Evolutionary conservation across 2,797 vertebrate species (phyloP).

Genomic region (Thaleichthys pacificus): DNA sequence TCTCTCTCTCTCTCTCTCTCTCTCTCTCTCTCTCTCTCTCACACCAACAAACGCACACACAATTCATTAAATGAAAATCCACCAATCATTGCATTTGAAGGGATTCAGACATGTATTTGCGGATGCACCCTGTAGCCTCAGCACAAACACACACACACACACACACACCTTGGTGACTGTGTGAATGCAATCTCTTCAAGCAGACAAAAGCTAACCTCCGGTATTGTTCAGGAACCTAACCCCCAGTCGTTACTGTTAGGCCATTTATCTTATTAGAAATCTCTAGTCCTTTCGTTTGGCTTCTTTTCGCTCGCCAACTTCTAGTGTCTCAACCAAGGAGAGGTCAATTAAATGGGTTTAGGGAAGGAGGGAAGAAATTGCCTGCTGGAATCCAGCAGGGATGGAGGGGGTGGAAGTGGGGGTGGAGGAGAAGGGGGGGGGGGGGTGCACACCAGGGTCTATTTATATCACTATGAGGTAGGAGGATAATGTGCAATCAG

Average conservation of each 20-base stretch:
- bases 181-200: neutral
- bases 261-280: constrained; percentile 33
- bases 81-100: no score
- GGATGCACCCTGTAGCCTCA: neutral
- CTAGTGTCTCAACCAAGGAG: constrained; percentile 19
- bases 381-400: constrained; percentile 30
- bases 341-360: constrained; percentile 28
- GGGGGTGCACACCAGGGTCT: constrained; percentile 14
- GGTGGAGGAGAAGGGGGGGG: constrained; percentile 10
- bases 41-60: constrained; percentile 28
- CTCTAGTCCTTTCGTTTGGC: constrained; percentile 1
- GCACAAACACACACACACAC: neutral
- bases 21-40: no score
- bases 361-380: constrained; percentile 22
- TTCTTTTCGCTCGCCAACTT: constrained; percentile 28
- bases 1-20: no score
- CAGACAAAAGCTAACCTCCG: neutral
- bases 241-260: neutral
- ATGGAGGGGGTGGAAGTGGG: constrained; percentile 21
- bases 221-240: neutral
- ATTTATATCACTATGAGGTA: constrained; percentile 40
- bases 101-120: neutral
- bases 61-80: constrained; percentile 30
- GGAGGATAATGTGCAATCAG: constrained; percentile 34
- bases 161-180: neutral